Conservation (phyloP, 1,140 invertebrate species). For the Planococcus citri region DNA sequence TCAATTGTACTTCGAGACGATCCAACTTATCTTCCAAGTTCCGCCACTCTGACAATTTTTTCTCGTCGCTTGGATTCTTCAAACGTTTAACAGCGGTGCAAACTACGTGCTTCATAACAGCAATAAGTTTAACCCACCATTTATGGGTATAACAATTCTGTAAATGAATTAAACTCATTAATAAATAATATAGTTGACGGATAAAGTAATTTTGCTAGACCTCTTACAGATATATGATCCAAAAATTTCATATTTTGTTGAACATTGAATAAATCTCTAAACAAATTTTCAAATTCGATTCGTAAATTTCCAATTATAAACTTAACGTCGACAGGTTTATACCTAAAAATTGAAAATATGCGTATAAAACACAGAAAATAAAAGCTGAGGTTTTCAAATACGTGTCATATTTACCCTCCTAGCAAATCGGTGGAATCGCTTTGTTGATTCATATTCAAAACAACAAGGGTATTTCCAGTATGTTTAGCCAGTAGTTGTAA, state of each 20-base stretch:
- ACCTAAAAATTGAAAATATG: constrained; percentile 38
- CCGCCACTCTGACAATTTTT: constrained; percentile 36
- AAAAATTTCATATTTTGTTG: constrained; percentile 78
- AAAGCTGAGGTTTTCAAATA: constrained; percentile 18
- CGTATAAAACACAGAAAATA: background rate
- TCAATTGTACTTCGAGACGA: constrained; percentile 54
- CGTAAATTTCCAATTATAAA: constrained; percentile 67
- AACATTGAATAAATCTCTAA: constrained; percentile 61
- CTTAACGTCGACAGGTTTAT: constrained; percentile 88
- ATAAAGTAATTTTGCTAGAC: too few species aligned
- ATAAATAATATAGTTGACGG: constrained; percentile 15
- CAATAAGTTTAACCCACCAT: constrained; percentile 57
- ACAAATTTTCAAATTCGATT: constrained; percentile 74
- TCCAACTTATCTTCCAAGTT: constrained; percentile 53
- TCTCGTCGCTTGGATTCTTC: constrained; percentile 34
- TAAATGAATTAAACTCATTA: too few species aligned
- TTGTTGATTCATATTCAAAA: constrained; percentile 99
- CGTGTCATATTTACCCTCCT: constrained; percentile 50
- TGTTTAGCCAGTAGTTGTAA: constrained; percentile 83
- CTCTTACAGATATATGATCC: constrained; percentile 44
- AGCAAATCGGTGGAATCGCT: constrained; percentile 91
- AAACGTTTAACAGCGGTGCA: constrained; percentile 45
- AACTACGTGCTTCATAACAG: constrained; percentile 63
- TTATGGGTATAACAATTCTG: constrained; percentile 53
- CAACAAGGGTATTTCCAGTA: constrained; percentile 69